A percentile compares a stretch with the other conserved stretches of the same genome.
phyloP scores from a whole-genome alignment of 2,888 invertebrate genomes.

The Exephanes ischioxanthus region DNA sequence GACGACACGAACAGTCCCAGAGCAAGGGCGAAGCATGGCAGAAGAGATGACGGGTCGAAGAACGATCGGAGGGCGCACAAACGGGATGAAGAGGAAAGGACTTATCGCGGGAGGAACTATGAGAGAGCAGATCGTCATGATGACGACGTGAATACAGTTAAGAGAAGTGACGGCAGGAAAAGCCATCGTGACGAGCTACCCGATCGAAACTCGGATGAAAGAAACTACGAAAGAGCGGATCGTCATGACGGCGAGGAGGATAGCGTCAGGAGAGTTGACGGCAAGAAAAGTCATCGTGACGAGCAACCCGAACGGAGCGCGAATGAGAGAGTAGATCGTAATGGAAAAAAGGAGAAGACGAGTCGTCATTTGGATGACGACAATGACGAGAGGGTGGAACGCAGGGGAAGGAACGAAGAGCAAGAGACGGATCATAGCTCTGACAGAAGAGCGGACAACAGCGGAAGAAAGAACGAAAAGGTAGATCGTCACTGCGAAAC shows the following conservation, averaged over 20 bases:
- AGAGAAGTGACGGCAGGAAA: neutral
- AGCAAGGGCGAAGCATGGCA: neutral
- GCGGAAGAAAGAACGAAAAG: slow-evolving; percentile 11
- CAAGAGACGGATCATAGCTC: slow-evolving; percentile 65
- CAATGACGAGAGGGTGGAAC: neutral
- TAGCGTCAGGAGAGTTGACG: neutral
- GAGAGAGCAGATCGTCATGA: neutral
- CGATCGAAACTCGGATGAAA: neutral
- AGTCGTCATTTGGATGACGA: no score
- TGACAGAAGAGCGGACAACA: slow-evolving; percentile 27
- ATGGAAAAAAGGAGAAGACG: neutral
- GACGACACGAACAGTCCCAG: neutral
- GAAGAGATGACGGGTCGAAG: neutral
- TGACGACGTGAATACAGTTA: neutral
- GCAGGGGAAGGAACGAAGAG: slow-evolving; percentile 20
- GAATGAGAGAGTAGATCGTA: neutral
- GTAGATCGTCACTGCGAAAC: neutral
- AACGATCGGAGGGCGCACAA: neutral
- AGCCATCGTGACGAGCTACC: neutral
- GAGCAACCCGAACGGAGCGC: neutral
- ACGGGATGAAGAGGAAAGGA: neutral
- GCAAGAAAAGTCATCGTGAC: neutral
- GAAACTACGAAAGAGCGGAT: neutral
- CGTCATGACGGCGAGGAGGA: neutral
- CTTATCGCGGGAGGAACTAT: neutral